Conservation (phyloP, 2,888 invertebrate genomes). For the Mallateleia sp. region DNA sequence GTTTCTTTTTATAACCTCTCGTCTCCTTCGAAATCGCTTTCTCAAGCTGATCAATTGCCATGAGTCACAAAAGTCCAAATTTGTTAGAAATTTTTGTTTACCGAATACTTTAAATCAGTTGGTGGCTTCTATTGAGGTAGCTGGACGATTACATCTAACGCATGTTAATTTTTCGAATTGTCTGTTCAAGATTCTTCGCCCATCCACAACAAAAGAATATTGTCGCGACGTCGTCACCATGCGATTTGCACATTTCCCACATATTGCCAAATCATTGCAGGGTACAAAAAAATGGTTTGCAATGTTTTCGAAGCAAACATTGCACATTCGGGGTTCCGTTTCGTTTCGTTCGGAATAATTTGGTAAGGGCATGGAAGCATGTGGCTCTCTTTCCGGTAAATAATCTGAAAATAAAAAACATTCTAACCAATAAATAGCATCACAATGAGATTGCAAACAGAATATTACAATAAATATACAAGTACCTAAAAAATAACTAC, state of each 20-base stretch:
- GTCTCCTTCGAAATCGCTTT: too few species aligned
- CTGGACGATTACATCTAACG: background rate
- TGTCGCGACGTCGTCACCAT: background rate
- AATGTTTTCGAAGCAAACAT: background rate
- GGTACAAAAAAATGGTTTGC: background rate
- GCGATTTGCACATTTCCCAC: background rate
- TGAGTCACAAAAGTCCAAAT: too few species aligned
- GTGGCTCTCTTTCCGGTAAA: background rate
- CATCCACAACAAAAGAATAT: background rate
- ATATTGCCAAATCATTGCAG: background rate
- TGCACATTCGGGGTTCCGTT: background rate
- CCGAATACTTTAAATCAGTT: too few species aligned
- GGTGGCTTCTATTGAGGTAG: too few species aligned
- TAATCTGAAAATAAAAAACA: background rate
- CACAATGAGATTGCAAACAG: too few species aligned
- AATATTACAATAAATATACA: too few species aligned
- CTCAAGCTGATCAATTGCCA: too few species aligned
- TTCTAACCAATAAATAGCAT: too few species aligned
- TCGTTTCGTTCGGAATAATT: background rate
- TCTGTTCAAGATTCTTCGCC: background rate
- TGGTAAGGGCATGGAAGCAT: background rate
- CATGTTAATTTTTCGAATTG: background rate
- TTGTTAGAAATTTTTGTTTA: too few species aligned
- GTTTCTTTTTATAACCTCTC: too few species aligned
- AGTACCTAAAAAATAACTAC: too few species aligned